A percentile compares a stretch with the other conserved stretches of the same genome.
phyloP scores from a whole-genome alignment of 2,797 vertebrate species.

The Phyllotis vaccarum region DNA sequence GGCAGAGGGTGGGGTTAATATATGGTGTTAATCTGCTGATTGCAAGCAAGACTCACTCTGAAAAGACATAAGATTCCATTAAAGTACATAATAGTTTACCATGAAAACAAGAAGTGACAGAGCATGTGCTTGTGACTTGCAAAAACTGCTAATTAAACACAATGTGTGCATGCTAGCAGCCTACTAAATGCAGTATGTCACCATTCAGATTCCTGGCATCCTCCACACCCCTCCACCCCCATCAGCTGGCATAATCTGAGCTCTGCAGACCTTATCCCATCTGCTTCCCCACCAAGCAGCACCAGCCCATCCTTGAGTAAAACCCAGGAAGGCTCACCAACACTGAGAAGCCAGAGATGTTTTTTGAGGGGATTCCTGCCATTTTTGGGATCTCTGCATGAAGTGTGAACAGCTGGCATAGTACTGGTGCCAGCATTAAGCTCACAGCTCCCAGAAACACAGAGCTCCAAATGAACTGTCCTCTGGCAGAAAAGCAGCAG shows the following conservation, averaged over 20 bases:
- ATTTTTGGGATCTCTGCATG: slow-evolving; percentile 69
- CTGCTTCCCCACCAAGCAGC: slow-evolving; percentile 83
- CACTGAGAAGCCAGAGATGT: slow-evolving; percentile 65
- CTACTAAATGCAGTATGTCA: slow-evolving; percentile 85
- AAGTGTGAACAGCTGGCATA: slow-evolving; percentile 77
- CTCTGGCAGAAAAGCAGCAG: slow-evolving; percentile 64
- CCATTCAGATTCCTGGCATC: slow-evolving; percentile 84
- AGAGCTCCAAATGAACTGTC: slow-evolving; percentile 78
- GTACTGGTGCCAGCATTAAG: slow-evolving; percentile 76
- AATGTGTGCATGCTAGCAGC: slow-evolving; percentile 82
- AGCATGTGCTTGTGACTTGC: slow-evolving; percentile 86
- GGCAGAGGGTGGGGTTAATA: background rate
- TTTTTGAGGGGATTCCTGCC: background rate
- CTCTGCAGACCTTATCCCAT: slow-evolving; percentile 76
- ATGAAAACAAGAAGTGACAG: slow-evolving; percentile 84
- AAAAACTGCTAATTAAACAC: slow-evolving; percentile 87
- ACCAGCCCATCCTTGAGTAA: slow-evolving; percentile 79
- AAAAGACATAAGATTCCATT: slow-evolving; percentile 83
- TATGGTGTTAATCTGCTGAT: slow-evolving; percentile 52
- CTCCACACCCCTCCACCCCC: slow-evolving; percentile 47
- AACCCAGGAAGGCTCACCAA: slow-evolving; percentile 71
- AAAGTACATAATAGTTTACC: slow-evolving; percentile 81
- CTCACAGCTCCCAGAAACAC: slow-evolving; percentile 66
- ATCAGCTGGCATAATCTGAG: slow-evolving; percentile 50
- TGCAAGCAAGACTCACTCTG: slow-evolving; percentile 47